Base-by-base conservation (phyloP, 1,140 invertebrate species). In the Tribolium madens region DNA sequence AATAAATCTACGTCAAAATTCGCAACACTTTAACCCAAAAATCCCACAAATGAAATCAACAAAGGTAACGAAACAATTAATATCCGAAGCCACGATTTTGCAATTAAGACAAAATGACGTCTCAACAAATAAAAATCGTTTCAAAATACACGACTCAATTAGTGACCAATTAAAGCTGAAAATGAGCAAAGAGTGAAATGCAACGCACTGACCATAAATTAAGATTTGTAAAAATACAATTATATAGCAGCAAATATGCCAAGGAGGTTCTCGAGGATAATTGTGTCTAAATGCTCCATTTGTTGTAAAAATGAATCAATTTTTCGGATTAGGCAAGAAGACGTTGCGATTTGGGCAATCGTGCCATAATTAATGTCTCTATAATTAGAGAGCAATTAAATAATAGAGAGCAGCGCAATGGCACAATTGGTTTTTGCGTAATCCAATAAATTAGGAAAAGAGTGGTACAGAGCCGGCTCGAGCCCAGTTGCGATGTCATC, bases 381-480 rank as follows among this genome's bases (percentile, higher is more conserved):
- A 21, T 71, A 71, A 71, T 71, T 71, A 71, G 14, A 3, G n/a
- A 47, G 14, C 68, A 71, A 71, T 71, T 71, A 71, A 71, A 71
- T 21, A 48, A 71, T 10, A 36, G 18, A 14, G 21, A 26, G 21
- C 21, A 26, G 21, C 18, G 18, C 18, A 17, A 9, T 26, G 31
- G n/a, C 9, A 68, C 21, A 69, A 69, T 69, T 36, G 64, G 26
- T 36, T 18, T 47, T 71, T 71, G 36, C 68, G 68, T 36, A 71
- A 71, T 15, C 3, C 21, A 4, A 26, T 12, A 17, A 18, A 47
- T 14, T 14, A 71, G 42, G 12, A 46, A 69, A 42, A 69, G 18
- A 21, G 1, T 21, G 18, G 21, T 26, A 9, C 36, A 42, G 14
- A 12, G 7, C 80, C 33, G 78, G 80, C 57, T 82, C 80, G 80